Conservation (phyloP, 2,797 vertebrate genomes). For the Enteromius paludinosus region DNA sequence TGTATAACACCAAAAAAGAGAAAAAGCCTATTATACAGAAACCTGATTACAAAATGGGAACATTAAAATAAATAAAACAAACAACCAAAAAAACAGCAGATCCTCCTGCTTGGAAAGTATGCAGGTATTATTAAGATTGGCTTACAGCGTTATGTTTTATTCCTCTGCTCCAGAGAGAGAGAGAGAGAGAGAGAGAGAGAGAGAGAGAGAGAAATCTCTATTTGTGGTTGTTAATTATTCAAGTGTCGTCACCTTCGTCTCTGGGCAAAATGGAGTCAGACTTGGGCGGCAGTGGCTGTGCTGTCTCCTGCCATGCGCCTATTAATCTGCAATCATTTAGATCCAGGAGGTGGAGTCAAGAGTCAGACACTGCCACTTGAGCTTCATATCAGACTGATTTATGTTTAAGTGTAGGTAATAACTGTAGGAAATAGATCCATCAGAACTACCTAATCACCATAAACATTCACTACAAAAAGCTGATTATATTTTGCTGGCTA, state of each 20-base stretch:
- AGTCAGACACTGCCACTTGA: conserved; percentile 23
- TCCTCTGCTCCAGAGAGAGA: not conserved
- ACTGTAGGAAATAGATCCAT: conserved; percentile 12
- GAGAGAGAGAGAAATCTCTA: conserved; percentile 27
- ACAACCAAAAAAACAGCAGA: not conserved
- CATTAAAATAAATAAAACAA: not conserved
- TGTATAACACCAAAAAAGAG: not conserved
- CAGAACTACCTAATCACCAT: conserved; percentile 3
- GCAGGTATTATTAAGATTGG: not conserved
- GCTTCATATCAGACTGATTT: conserved; percentile 35
- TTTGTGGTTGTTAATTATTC: conserved; percentile 55
- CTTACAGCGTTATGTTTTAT: not conserved
- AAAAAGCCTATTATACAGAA: not conserved
- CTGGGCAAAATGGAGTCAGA: conserved; percentile 35
- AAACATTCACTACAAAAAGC: not conserved
- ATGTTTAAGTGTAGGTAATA: conserved; percentile 11
- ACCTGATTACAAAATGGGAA: not conserved
- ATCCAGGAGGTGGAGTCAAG: conserved; percentile 10
- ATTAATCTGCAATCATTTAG: conserved; percentile 48
- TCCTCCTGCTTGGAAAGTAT: not conserved
- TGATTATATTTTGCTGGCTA: conserved; percentile 10
- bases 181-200: not conserved
- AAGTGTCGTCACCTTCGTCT: conserved; percentile 41
- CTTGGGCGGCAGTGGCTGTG: conserved; percentile 7
- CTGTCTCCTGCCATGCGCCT: conserved; percentile 19